Percentiles rank a stretch among this genome's conserved stretches.
Conservation (phyloP, 2,113 vertebrate species). For the Dinomys branickii region DNA sequence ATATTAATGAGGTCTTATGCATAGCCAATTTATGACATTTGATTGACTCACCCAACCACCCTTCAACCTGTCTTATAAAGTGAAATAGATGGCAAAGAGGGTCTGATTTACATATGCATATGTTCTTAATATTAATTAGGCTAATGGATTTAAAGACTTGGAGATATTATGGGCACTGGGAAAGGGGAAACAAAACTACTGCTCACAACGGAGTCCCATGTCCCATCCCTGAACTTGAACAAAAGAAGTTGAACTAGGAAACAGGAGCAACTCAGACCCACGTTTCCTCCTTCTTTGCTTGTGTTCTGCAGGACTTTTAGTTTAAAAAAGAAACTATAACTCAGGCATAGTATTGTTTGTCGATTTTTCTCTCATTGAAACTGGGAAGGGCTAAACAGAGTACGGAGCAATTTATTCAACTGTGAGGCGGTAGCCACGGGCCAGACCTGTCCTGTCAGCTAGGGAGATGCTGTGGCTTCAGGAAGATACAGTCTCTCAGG, state of each 20-base stretch:
- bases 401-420: constrained; percentile 52
- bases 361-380: constrained; percentile 67
- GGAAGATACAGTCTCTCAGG: not conserved
- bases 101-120: constrained; percentile 88
- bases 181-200: constrained; percentile 63
- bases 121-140: constrained; percentile 90
- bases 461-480: not conserved
- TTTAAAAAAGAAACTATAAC: constrained; percentile 66
- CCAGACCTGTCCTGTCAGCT: not conserved
- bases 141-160: constrained; percentile 84
- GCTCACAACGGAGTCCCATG: constrained; percentile 61
- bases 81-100: constrained; percentile 86
- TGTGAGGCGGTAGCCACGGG: not conserved
- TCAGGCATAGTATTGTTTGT: constrained; percentile 60
- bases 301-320: constrained; percentile 19
- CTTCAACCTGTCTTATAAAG: constrained; percentile 87
- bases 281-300: constrained; percentile 62
- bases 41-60: constrained; percentile 88
- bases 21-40: constrained; percentile 88
- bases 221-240: constrained; percentile 72
- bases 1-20: constrained; percentile 88
- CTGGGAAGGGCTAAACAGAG: constrained; percentile 73
- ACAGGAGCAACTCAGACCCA: constrained; percentile 57
- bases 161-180: constrained; percentile 81
- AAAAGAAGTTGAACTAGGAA: constrained; percentile 80